These are phyloP conservation scores for Carollia perspicillata DNA, from an alignment of 2,113 vertebrate genomes.

Conservation along the genomic window DNA sequence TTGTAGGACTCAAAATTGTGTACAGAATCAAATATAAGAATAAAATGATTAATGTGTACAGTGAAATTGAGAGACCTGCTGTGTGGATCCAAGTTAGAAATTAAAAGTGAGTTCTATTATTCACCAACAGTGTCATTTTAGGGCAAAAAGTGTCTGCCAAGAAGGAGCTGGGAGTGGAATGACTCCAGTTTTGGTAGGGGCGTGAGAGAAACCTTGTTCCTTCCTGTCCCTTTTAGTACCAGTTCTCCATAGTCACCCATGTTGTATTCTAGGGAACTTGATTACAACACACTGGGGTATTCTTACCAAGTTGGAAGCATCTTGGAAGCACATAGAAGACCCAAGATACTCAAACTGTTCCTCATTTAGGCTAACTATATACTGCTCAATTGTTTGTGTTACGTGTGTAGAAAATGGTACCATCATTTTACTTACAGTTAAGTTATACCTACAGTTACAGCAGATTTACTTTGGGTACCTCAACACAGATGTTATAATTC, in stretches of 20 bases:
- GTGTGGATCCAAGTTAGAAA: background rate
- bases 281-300: background rate
- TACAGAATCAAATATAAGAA: background rate
- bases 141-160: background rate
- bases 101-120: background rate
- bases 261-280: background rate
- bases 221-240: background rate
- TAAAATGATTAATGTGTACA: background rate
- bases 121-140: background rate
- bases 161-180: background rate
- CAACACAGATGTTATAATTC: background rate
- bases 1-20: constrained; percentile 5
- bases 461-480: background rate
- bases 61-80: background rate
- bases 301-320: background rate
- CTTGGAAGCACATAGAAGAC: background rate
- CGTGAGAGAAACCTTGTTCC: background rate
- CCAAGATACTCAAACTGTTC: background rate
- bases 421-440: background rate
- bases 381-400: background rate
- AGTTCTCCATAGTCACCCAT: background rate
- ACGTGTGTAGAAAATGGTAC: background rate
- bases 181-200: background rate
- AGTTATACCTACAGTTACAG: background rate
- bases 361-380: background rate